These are phyloP conservation scores for Cinara cedri DNA, from an alignment of 2,888 invertebrate species.

Conservation along the genomic window DNA sequence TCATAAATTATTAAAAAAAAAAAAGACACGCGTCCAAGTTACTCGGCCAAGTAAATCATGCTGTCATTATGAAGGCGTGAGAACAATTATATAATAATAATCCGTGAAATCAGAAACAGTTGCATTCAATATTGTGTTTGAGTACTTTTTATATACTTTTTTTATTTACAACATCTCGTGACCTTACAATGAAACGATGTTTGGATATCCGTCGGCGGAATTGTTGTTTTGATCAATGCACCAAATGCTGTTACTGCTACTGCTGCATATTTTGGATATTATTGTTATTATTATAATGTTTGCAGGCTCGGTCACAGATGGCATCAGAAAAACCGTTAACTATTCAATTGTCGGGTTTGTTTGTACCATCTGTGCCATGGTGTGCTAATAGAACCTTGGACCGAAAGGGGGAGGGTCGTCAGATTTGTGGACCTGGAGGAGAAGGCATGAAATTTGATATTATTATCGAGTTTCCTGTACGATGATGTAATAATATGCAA, in stretches of 20 bases:
- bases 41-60: too few species aligned
- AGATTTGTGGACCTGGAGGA: neutral
- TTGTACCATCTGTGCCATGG: conserved; percentile 26
- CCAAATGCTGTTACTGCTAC: neutral
- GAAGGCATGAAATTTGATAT: conserved; percentile 1
- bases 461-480: neutral
- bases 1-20: too few species aligned
- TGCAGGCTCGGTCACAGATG: conserved; percentile 5
- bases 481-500: conserved; percentile 14
- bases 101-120: neutral
- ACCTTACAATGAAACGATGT: too few species aligned
- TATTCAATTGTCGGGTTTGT: conserved; percentile 8
- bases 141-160: neutral
- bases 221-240: neutral
- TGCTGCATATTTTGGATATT: neutral
- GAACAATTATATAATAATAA: too few species aligned
- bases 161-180: neutral
- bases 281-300: neutral
- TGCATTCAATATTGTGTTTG: neutral
- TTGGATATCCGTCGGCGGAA: neutral
- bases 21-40: too few species aligned
- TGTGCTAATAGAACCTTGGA: neutral
- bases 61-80: too few species aligned
- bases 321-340: conserved; percentile 10
- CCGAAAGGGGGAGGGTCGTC: neutral